Percentiles rank a stretch among this genome's conserved stretches.
phyloP scores from a whole-genome alignment of 1,140 invertebrate genomes.

The Teleopsis dalmanni region DNA sequence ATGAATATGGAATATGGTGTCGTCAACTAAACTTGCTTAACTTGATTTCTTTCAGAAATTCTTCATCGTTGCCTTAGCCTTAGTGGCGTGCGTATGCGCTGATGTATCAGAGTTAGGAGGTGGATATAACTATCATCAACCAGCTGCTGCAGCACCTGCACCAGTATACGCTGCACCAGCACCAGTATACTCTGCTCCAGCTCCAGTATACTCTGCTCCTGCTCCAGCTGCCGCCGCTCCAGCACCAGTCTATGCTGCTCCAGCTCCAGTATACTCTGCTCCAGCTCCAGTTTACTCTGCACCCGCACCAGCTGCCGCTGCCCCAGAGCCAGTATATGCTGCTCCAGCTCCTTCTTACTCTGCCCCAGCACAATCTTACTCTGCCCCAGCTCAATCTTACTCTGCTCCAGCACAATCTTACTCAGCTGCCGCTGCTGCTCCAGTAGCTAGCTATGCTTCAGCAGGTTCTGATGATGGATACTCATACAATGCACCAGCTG shows the following conservation, averaged over 20 bases:
- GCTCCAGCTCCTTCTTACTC: not conserved
- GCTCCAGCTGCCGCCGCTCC: not conserved
- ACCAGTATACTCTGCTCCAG: not conserved
- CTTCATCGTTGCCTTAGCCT: not conserved
- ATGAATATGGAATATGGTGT: no score
- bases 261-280: not conserved
- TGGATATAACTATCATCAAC: conserved; percentile 9
- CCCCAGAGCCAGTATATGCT: not conserved
- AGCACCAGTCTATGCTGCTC: not conserved
- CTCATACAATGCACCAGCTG: conserved; percentile 20
- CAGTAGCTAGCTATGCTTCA: not conserved
- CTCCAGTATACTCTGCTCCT: not conserved
- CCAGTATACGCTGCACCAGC: no score
- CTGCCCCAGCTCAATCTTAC: conserved; percentile 19
- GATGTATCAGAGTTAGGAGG: conserved; percentile 3
- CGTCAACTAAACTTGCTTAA: no score
- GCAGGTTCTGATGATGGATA: not conserved
- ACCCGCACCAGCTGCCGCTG: not conserved
- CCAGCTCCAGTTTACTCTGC: not conserved
- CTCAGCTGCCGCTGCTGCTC: conserved; percentile 16
- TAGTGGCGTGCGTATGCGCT: not conserved
- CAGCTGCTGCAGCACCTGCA: not conserved
- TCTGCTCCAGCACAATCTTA: conserved; percentile 17
- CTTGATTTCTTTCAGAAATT: conserved; percentile 9
- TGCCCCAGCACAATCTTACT: conserved; percentile 19